Base-by-base conservation (phyloP, 2,888 invertebrate genomes). In the Hirudinaria manillensis region DNA sequence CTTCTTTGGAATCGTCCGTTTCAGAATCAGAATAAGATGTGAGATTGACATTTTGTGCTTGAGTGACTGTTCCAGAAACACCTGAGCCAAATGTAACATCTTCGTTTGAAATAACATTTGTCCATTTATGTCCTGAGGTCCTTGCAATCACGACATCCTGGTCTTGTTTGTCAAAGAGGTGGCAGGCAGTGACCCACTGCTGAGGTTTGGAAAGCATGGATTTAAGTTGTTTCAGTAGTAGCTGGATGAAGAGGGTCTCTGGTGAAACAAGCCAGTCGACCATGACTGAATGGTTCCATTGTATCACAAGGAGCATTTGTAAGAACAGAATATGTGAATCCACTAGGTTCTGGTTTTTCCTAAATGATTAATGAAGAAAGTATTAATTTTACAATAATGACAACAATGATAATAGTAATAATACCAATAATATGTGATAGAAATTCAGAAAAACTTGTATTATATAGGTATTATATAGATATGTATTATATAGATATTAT, bases 231-330 rank as follows among this genome's bases (percentile, higher is more conserved):
- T 68, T 68, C 7, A 68, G 21, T 7, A 68, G 71, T 10, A 27
- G 38, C 21, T 24, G 7, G 38, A 51, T 34, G 51, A 70, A 51
- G 7, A 7, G 36, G 19, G 38, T 38, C 24, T 70, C 45, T n/a
- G 71, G 71, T n/a, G 71, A 70, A 45, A 70, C 51, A 24, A 70
- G 51, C 70, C 70, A 70, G n/a, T 70, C 70, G 4, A 70, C 45
- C 2, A 70, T 19, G 1, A 45, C 70, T n/a, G 32, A 32, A 51
- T 70, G 68, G 7, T 36, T 34, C 68, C 68, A 68, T n/a, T 34
- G 21, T 29, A 68, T 6, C 32, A 32, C 7, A 7, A 34, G 36
- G 16, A 68, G 36, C 29, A 68, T n/a, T 34, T 36, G 13, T 24
- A 68, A 36, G 34, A 68, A 36, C 10, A 68, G 68, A 6, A 68